Conservation (phyloP, 2,797 vertebrate species). For the Echiichthys vipera region DNA sequence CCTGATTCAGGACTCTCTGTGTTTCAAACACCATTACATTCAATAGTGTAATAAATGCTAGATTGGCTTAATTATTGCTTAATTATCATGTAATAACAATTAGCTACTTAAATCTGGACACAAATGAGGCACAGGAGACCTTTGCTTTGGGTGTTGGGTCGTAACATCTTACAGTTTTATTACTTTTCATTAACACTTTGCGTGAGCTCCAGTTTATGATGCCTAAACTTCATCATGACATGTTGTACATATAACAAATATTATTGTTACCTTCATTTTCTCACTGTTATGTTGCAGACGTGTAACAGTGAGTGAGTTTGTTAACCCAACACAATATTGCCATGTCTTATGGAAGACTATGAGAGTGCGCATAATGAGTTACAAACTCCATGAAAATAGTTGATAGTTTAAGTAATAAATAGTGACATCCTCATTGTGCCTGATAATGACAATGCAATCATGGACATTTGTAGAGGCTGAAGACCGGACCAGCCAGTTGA, state of each 20-base stretch:
- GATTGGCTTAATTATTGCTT: slow-evolving; percentile 28
- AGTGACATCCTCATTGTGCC: slow-evolving; percentile 41
- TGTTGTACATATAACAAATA: background rate
- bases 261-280: background rate
- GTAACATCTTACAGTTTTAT: slow-evolving; percentile 50
- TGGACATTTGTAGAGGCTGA: slow-evolving; percentile 42
- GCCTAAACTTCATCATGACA: slow-evolving; percentile 19
- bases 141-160: slow-evolving; percentile 39
- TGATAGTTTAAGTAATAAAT: slow-evolving; percentile 38
- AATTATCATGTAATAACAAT: slow-evolving; percentile 32
- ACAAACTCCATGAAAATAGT: background rate
- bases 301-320: background rate
- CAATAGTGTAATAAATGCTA: slow-evolving; percentile 1
- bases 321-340: background rate
- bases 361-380: background rate
- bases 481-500: slow-evolving; percentile 48
- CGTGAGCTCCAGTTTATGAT: slow-evolving; percentile 37
- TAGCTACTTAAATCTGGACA: slow-evolving; percentile 26
- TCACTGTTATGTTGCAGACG: background rate
- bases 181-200: slow-evolving; percentile 53
- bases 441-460: slow-evolving; percentile 45
- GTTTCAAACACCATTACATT: slow-evolving; percentile 2
- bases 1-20: background rate
- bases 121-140: slow-evolving; percentile 46
- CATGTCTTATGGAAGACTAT: background rate